Evolutionary conservation across 2,888 invertebrate species (phyloP).

Genomic region (Ethmia dodecea): DNA sequence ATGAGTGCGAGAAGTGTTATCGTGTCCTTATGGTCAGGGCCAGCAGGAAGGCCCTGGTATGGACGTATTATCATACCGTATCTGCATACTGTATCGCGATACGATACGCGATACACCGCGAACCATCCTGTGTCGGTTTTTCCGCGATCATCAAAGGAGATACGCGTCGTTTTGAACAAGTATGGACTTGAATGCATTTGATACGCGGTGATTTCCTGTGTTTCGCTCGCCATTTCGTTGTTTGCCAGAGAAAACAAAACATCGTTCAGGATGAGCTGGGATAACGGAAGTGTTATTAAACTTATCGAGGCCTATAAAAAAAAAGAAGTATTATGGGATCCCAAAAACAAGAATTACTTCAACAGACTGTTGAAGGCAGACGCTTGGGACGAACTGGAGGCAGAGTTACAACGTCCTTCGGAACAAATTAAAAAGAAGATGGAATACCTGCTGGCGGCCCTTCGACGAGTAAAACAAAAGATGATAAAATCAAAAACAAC

Average conservation of each 20-base stretch:
- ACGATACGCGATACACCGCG: too few species aligned
- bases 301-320: conserved; percentile 20
- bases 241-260: conserved; percentile 2
- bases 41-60: too few species aligned
- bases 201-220: too few species aligned
- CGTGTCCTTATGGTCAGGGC: too few species aligned
- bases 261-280: too few species aligned
- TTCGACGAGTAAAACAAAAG: conserved; percentile 18
- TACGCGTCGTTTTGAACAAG: too few species aligned
- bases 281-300: conserved; percentile 20
- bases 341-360: conserved; percentile 18
- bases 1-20: too few species aligned
- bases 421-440: conserved; percentile 19
- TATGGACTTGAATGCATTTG: too few species aligned
- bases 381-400: conserved; percentile 1
- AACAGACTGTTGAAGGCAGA: conserved; percentile 16
- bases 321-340: conserved; percentile 20
- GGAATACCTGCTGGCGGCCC: conserved; percentile 17
- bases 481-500: conserved; percentile 12
- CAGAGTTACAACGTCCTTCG: background rate
- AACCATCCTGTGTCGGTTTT: too few species aligned
- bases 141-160: too few species aligned
- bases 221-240: conserved; percentile 2
- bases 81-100: too few species aligned
- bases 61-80: too few species aligned